A percentile compares a stretch with the other conserved stretches of the same genome.
Evolutionary conservation across 2,113 vertebrate genomes (phyloP).

Genomic region (Tringa solitaria): DNA sequence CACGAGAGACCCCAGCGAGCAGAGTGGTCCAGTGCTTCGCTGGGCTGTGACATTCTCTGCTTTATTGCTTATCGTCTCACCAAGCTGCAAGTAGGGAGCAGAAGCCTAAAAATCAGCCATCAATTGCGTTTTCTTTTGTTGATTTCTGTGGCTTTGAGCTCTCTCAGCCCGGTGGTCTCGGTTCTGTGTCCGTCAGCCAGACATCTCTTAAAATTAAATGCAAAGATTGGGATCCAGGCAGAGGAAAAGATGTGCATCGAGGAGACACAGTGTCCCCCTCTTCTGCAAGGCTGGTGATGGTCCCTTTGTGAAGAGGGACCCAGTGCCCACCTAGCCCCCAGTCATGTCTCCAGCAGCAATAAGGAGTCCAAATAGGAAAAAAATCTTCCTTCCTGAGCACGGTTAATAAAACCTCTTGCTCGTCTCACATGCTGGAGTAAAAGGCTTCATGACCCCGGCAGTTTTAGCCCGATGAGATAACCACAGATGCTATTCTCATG

Average conservation of each 20-base stretch:
- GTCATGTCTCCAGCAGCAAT: neutral
- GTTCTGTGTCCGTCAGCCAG: neutral
- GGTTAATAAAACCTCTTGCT: neutral
- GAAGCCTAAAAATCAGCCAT: neutral
- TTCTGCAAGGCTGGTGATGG: neutral
- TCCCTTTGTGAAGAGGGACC: neutral
- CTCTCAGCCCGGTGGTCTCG: neutral
- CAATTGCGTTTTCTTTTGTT: neutral
- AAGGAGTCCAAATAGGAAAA: neutral
- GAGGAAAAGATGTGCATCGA: neutral
- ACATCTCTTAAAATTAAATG: neutral
- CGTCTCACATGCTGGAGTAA: neutral
- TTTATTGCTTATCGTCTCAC: neutral
- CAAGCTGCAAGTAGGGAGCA: neutral
- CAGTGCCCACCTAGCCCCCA: neutral
- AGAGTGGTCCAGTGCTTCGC: conserved; percentile 13
- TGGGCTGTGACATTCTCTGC: conserved; percentile 28
- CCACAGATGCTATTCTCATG: neutral
- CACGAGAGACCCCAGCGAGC: conserved; percentile 8
- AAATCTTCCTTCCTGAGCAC: neutral
- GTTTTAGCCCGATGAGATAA: neutral
- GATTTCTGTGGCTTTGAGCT: neutral
- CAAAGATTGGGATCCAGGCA: neutral
- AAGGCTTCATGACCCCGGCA: neutral
- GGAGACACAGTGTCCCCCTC: neutral